Base-by-base conservation (phyloP, 2,797 vertebrate genomes). In the Hoplostethus mediterraneus region DNA sequence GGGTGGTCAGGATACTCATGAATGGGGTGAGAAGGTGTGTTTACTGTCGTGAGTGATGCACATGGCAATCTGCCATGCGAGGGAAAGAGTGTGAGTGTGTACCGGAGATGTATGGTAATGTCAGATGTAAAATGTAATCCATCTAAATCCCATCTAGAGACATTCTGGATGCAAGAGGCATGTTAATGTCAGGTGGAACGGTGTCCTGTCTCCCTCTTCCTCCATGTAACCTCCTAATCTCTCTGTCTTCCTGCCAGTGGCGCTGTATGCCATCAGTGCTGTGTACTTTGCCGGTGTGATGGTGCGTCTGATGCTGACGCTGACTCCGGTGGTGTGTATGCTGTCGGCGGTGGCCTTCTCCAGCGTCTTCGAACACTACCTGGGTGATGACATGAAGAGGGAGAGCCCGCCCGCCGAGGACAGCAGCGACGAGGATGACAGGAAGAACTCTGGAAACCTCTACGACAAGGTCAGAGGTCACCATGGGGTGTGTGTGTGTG, bases 261-360 rank as follows among this genome's bases (percentile, higher is more conserved):
- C 97, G 73, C 80, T 98, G 70, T 98, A 98, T 2, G 97, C 97
- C 53, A 98, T 98, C 94, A 98, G 97, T 0, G 97, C 97, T 0
- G 97, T 98, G 57, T 98, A 98, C 82, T 98, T 98, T 81, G 97
- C 97, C 0, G 97, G 97, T 0, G 97, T 98, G 81, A 99, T 99
- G 97, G 97, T 99, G 75, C 96, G 97, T 9, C 90, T 99, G 84
- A 99, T 99, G 97, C 88, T 99, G 77, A 99, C 97, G 3, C 87
- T 99, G 90, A 99, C 97, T 13, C 97, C 97, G 2, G 97, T 98
- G 69, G 97, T 99, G 84, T 99, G 97, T 90, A 98, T 99, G 97
- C 95, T 99, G 54, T 97, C 97, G 44, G 97, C 97, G 56, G 97
- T 98, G 79, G 97, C 97, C 56, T 98, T 99, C 94, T 99, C 97